These are phyloP conservation scores for Enteromius mattozi DNA, from an alignment of 2,797 vertebrate species.

Conservation along the genomic window DNA sequence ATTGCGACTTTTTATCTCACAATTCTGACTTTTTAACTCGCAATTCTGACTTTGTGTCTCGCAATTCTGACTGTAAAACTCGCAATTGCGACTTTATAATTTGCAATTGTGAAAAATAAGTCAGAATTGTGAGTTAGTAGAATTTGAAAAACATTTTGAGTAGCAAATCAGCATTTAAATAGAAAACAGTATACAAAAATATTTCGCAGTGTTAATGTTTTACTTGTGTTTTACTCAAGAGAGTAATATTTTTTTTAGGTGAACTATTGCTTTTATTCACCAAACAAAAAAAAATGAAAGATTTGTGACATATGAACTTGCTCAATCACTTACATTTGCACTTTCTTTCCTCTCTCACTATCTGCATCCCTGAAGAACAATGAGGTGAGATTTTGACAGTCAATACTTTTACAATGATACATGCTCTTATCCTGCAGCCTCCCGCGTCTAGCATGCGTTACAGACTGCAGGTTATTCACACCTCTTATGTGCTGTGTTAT, in stretches of 20 bases:
- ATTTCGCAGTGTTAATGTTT: not conserved
- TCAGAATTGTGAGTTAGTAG: too few relatives aligned
- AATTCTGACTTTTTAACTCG: too few relatives aligned
- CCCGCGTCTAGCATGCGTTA: slow-evolving; percentile 29
- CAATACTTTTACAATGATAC: slow-evolving; percentile 5
- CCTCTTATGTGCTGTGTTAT: slow-evolving; percentile 39
- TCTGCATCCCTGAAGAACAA: slow-evolving; percentile 69
- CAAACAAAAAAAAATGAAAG: not conserved
- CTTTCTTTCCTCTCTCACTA: slow-evolving; percentile 29
- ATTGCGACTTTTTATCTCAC: too few relatives aligned
- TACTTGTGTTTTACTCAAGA: not conserved
- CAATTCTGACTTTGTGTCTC: too few relatives aligned
- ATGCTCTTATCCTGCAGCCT: slow-evolving; percentile 19
- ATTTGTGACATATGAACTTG: not conserved
- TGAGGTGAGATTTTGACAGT: slow-evolving; percentile 68
- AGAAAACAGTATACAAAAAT: not conserved
- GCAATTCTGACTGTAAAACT: too few relatives aligned
- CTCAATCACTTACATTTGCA: slow-evolving; percentile 3
- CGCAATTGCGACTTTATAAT: too few relatives aligned
- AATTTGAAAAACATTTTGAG: not conserved
- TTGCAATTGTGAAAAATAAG: too few relatives aligned
- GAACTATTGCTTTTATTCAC: too few relatives aligned
- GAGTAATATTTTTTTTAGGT: too few relatives aligned
- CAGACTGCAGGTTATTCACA: slow-evolving; percentile 49
- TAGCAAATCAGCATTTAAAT: not conserved